A percentile compares a stretch with the other conserved stretches of the same genome.
phyloP scores from a whole-genome alignment of 2,113 vertebrate species.

The Oreochromis aureus region DNA sequence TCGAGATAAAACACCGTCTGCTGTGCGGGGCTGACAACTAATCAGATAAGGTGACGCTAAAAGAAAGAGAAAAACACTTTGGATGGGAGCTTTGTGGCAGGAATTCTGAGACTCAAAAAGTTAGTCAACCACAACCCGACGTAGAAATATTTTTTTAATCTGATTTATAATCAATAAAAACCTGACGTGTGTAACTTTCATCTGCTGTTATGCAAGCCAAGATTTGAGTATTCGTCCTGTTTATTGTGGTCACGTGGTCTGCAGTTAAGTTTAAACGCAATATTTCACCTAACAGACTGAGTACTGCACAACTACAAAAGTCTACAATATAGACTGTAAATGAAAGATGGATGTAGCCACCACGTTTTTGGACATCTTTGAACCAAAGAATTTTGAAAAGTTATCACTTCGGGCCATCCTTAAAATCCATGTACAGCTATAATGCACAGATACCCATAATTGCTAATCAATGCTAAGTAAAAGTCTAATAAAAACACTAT shows the following conservation, averaged over 20 bases:
- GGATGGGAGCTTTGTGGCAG: neutral
- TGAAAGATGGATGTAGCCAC: neutral
- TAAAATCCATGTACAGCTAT: neutral
- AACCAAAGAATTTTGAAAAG: neutral
- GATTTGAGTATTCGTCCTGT: neutral
- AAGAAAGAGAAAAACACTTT: neutral
- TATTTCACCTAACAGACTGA: neutral
- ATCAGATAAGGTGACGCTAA: neutral
- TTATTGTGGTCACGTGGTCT: neutral
- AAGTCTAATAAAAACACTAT: neutral
- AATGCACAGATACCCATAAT: neutral
- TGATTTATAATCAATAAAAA: neutral
- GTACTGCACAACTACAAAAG: neutral
- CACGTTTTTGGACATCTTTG: neutral
- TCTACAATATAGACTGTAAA: neutral
- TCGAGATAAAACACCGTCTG: neutral
- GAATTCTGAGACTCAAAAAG: neutral
- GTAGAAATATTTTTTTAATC: neutral
- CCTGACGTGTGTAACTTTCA: neutral
- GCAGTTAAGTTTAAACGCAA: neutral
- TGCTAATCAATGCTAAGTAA: neutral
- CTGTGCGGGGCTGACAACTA: neutral
- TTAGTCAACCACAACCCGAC: neutral
- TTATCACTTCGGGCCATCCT: fast-evolving
- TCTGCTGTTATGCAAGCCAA: neutral